These are phyloP conservation scores for Asarcornis scutulata DNA, from an alignment of 2,113 vertebrate genomes.

Conservation along the genomic window DNA sequence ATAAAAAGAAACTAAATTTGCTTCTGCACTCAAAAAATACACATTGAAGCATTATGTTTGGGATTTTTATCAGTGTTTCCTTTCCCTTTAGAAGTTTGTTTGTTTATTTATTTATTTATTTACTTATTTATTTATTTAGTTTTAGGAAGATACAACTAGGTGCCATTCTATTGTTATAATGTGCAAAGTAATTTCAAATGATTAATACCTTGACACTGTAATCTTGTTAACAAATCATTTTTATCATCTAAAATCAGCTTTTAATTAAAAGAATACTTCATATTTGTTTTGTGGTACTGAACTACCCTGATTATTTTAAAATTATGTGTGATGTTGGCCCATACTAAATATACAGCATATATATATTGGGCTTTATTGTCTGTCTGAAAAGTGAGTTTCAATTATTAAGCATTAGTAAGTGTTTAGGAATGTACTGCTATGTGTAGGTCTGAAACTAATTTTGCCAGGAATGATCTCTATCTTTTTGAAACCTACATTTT, in stretches of 20 bases:
- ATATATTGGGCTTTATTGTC: slow-evolving; percentile 33
- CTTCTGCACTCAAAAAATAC: background rate
- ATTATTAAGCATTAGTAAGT: background rate
- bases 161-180: background rate
- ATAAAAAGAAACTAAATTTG: background rate
- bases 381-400: background rate
- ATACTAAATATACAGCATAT: background rate
- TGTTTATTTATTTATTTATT: background rate
- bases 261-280: slow-evolving; percentile 42
- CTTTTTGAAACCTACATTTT: slow-evolving; percentile 4
- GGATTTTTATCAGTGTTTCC: background rate
- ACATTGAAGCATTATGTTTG: background rate
- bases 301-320: slow-evolving; percentile 16
- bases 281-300: slow-evolving; percentile 44
- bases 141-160: background rate
- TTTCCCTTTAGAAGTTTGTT: background rate
- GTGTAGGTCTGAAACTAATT: background rate
- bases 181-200: slow-evolving; percentile 12
- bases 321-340: slow-evolving; percentile 13
- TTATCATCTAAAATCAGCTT: slow-evolving; percentile 52
- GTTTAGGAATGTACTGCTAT: slow-evolving; percentile 12
- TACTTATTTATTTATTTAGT: background rate
- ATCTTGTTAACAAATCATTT: background rate
- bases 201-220: slow-evolving; percentile 10
- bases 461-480: background rate